These are phyloP conservation scores for Tipula vernalis DNA, from an alignment of 2,888 invertebrate species.

Conservation along the genomic window DNA sequence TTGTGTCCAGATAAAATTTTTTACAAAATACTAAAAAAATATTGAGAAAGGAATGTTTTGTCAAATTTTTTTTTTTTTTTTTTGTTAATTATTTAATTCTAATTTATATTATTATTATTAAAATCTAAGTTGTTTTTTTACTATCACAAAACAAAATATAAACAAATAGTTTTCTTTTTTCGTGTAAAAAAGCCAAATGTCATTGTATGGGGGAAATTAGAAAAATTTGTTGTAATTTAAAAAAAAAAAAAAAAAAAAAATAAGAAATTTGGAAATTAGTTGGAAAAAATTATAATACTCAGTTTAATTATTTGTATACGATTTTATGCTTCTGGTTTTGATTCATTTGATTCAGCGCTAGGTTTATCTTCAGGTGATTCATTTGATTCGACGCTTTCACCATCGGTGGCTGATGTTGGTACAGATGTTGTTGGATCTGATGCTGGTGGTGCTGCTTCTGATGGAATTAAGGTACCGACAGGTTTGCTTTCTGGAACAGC, in stretches of 20 bases:
- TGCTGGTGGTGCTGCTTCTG: not conserved
- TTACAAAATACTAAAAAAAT: not conserved
- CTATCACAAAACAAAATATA: not conserved
- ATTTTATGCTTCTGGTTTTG: constrained; percentile 20
- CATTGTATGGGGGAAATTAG: not conserved
- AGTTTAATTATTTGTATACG: constrained; percentile 12
- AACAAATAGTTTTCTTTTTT: not conserved
- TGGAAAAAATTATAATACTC: not conserved
- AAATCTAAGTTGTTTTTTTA: not conserved
- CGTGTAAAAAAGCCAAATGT: not conserved
- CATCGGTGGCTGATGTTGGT: constrained; percentile 10
- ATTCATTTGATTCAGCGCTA: constrained; percentile 27
- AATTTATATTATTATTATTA: constrained; percentile 6
- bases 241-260: not conserved
- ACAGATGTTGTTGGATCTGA: not conserved
- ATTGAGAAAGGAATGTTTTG: not conserved
- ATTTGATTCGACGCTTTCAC: constrained; percentile 17
- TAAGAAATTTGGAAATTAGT: not conserved
- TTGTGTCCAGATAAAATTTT: not conserved
- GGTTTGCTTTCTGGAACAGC: constrained; percentile 14
- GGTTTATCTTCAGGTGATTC: constrained; percentile 24
- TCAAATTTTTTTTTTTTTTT: not conserved
- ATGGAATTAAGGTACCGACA: not conserved
- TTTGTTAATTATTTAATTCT: not conserved
- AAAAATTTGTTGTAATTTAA: not conserved